Evolutionary conservation across 2,113 vertebrate species (phyloP), one percentile per base, ranked within the genome.

Genomic region (Bettongia penicillata): DNA sequence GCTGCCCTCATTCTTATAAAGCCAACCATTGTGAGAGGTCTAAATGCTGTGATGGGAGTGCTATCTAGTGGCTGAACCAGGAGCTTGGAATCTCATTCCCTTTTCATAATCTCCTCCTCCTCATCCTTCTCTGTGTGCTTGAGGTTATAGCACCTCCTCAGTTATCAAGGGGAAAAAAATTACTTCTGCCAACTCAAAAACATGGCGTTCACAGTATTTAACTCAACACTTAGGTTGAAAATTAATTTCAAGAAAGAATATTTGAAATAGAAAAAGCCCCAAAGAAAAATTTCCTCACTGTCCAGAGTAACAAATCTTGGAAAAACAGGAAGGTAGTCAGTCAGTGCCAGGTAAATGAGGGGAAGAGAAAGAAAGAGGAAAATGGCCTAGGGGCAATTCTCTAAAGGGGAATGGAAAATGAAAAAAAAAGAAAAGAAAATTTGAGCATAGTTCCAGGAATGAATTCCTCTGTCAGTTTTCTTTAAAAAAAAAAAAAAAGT

Each of bases 41-140:
- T 93, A 94, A 84, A 97, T 95, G n/a, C 47, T 96, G 1, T 92
- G 96, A 51, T 2, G 37, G 91, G 94, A 97, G 96, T 48, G 92
- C 97, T 9, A 94, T 96, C 97, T 98, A 96, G 97, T 14, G 95
- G 94, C 90, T 90, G 22, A 26, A 48, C 47, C 51, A n/a, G 68
- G 77, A 90, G 26, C 51, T 24, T 94, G 47, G 37, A 53, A n/a
- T 84, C 12, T n/a, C 0, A 0, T 24, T 96, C 12, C 23, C 24
- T 28, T 11, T 3, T 2, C 16, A 50, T 6, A 84, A 43, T 23
- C n/a, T 22, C 37, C 37, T 43, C 7, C 68, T 6, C n/a, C 37
- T 84, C 68, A 22, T 43, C n/a, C 19, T 84, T 84, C 31, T 68
- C 68, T 84, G n/a, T 22, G n/a, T 43, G 16, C n/a, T 23, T 43